A percentile compares a stretch with the other conserved stretches of the same genome.
These are phyloP conservation scores for Lepilemur ruficaudatus DNA, from an alignment of 2,797 vertebrate genomes.

Conservation along the genomic window DNA sequence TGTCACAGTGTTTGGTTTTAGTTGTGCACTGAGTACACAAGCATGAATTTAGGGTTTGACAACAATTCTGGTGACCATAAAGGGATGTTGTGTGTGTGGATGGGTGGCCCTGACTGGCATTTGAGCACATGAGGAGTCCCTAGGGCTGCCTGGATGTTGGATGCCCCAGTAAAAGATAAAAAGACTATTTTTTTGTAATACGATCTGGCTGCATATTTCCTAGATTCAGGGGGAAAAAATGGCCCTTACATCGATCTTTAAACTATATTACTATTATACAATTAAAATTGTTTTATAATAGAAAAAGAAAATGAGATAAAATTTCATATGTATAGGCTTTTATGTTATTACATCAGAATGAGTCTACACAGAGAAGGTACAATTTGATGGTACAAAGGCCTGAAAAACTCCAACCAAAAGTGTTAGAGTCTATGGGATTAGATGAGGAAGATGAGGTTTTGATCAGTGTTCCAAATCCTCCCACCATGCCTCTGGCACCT, in stretches of 20 bases:
- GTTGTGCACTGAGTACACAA: not conserved
- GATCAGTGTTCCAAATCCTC: not conserved
- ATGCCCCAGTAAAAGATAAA: not conserved
- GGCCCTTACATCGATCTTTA: not conserved
- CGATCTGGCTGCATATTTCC: not conserved
- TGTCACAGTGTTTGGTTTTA: not conserved
- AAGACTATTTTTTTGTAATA: not conserved
- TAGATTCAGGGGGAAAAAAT: not conserved
- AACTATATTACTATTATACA: not conserved
- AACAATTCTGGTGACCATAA: not conserved
- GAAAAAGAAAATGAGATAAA: not conserved
- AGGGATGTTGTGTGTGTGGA: not conserved
- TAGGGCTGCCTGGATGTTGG: not conserved
- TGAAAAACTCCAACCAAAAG: not conserved
- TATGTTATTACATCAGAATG: not conserved
- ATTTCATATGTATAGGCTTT: not conserved
- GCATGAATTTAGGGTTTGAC: not conserved
- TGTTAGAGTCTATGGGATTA: not conserved
- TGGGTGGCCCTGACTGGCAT: not conserved
- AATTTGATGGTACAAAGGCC: not conserved
- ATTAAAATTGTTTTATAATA: not conserved
- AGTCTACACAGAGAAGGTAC: not conserved
- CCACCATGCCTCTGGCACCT: not conserved
- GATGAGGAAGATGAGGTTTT: not conserved
- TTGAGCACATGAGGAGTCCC: not conserved